Evolutionary conservation across 2,888 invertebrate genomes (phyloP).

Genomic region (Folsomia manolachei): DNA sequence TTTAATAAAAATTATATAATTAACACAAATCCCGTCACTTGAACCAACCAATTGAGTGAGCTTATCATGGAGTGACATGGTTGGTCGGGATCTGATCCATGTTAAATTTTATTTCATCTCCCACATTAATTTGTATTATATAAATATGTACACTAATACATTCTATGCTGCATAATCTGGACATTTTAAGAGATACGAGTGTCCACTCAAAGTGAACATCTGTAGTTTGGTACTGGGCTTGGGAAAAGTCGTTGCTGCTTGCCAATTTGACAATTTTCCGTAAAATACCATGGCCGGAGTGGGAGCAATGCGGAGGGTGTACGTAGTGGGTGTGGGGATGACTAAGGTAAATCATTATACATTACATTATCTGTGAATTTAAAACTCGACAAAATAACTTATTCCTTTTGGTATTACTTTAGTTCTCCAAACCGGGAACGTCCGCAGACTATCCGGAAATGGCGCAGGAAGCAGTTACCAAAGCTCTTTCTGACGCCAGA

Average conservation of each 20-base stretch:
- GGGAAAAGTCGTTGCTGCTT: background rate
- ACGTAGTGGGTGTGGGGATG: conserved; percentile 94
- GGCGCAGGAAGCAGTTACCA: conserved; percentile 86
- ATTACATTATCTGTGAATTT: background rate
- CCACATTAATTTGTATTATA: too few species aligned
- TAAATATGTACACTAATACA: too few species aligned
- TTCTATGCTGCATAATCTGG: too few species aligned
- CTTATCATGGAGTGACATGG: too few species aligned
- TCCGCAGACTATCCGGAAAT: conserved; percentile 89
- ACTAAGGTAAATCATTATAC: conserved; percentile 67
- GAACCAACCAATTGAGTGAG: too few species aligned
- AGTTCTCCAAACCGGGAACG: conserved; percentile 90
- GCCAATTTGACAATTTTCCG: background rate
- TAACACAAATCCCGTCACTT: too few species aligned
- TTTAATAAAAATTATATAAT: too few species aligned
- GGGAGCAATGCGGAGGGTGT: conserved; percentile 62
- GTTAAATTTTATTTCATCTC: too few species aligned
- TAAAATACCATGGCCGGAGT: conserved; percentile 29
- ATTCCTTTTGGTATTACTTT: conserved; percentile 27
- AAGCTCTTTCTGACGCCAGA: conserved; percentile 80
- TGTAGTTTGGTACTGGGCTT: too few species aligned
- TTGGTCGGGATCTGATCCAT: too few species aligned
- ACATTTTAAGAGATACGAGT: too few species aligned
- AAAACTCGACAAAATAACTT: background rate
- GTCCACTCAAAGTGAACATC: too few species aligned